Evolutionary conservation across 2,888 invertebrate genomes (phyloP), one percentile per base, ranked within the genome.

Genomic region (Elysia crispata): DNA sequence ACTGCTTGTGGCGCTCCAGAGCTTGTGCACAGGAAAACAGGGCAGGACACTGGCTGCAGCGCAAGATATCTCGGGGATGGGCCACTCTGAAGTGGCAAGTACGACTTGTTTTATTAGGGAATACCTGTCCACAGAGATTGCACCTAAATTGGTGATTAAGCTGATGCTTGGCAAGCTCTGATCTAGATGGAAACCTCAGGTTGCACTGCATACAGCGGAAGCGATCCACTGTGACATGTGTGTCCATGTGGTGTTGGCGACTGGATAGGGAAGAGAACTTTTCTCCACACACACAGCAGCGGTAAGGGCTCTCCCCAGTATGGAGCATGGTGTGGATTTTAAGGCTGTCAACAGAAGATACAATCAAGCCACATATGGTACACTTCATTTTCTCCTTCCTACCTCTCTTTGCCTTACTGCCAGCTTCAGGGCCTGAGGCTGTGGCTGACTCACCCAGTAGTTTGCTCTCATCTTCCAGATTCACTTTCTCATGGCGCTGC

Each of bases 241-340:
- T 54, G 31, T 80, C 72, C 76, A 76, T 75, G 25, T 80, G 80
- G 62, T 80, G 80, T 25, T 76, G 76, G 30, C 75, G 76, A 1
- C 76, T 72, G 23, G 80, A 80, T 0, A 80, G 62, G 13, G 76
- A 80, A 30, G 76, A 76, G 70, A 80, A 80, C 20, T 64, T 66
- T 15, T 80, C 80, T 31, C 50, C 33, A 33, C 80, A 80, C 0
- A 80, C 76, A 64, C 80, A 80, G 28, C 80, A 80, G 13, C 72
- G 62, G 76, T 80, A 80, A 20, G 80, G 60, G 50, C 11, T 64
- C 49, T 80, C 80, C 25, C 80, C 80, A 49, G 80, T 80, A 28
- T 80, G 80, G 5, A 76, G 76, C 50, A 80, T 76, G 8, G 76
- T 80, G 66, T 80, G 80, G 18, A 80, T 76, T 28, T 80, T 80